Percentiles rank a stretch among this genome's conserved stretches.
These are phyloP conservation scores for Campoplex capitator DNA, from an alignment of 2,888 invertebrate genomes.

Conservation along the genomic window DNA sequence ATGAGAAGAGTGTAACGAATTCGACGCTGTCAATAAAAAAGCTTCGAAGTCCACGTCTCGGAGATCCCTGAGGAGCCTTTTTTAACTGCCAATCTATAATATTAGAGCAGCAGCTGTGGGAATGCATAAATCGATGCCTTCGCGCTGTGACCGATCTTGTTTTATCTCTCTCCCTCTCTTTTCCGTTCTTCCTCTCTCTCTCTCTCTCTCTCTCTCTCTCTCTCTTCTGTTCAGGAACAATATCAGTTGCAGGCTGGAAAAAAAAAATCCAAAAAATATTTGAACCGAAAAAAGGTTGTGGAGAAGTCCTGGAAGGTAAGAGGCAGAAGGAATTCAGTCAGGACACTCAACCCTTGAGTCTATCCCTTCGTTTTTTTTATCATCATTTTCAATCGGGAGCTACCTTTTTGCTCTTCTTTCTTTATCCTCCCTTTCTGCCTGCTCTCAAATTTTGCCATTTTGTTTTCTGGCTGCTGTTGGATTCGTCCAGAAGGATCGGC, in stretches of 20 bases:
- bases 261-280: background rate
- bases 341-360: conserved; percentile 38
- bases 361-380: conserved; percentile 38
- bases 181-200: background rate
- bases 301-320: conserved; percentile 7
- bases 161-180: background rate
- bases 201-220: background rate
- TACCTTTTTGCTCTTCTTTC: conserved; percentile 29
- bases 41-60: background rate
- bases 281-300: background rate
- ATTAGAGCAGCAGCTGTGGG: conserved; percentile 1
- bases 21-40: background rate
- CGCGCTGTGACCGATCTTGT: background rate
- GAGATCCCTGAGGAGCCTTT: background rate
- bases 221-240: background rate
- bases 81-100: background rate
- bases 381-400: conserved; percentile 47
- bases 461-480: conserved; percentile 38
- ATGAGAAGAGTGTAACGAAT: background rate
- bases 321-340: conserved; percentile 38
- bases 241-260: background rate
- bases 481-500: conserved; percentile 33
- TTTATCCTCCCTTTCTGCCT: conserved; percentile 19
- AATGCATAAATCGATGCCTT: conserved; percentile 3
- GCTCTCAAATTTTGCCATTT: conserved; percentile 9